Base-by-base conservation (phyloP, 1,140 invertebrate genomes). In the Laupala kohalensis region DNA sequence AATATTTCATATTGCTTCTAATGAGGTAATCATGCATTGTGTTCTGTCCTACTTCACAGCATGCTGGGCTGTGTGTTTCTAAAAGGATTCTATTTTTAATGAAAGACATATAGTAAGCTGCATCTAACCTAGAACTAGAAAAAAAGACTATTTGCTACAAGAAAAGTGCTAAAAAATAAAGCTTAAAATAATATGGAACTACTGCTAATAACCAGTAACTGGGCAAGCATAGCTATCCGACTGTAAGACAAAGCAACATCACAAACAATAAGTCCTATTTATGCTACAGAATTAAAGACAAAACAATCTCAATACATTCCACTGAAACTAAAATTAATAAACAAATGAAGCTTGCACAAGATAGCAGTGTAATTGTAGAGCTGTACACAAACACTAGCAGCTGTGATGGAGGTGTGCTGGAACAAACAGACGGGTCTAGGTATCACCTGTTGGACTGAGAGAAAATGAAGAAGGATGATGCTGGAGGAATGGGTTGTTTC, bases 381-480 rank as follows among this genome's bases (percentile, higher is more conserved):
- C 37, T 53, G 37, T 19, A 53, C 9, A 19, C 37, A 53, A 53
- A 53, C 37, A 53, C 37, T 53, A 53, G 37, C 19, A 19, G 37
- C 37, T 53, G 9, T 19, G 19, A 53, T 4, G 37, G 37, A 53
- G n/a, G n/a, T n/a, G n/a, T 19, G 37, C 37, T 53, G 37, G 37
- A 53, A 68, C 67, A n/a, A 68, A 27, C 9, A n/a, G 13, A 68
- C 67, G 67, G 19, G 28, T 27, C 70, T 29, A 71, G 53, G 6
- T 79, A 78, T 87, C 85, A 96, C 92, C 90, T 93, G 87, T 97
- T 99, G 29, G 88, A 95, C 79, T 90, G 91, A 76, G 92, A 92
- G 83, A 99, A 96, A 80, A 99, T 85, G 87, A 99, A 99, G 84
- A 99, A 96, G 76, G 96, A 94, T 79, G 91, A 90, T 78, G 90